phyloP scores from a whole-genome alignment of 1,140 invertebrate genomes.

The Aphelinus atriplicis region DNA sequence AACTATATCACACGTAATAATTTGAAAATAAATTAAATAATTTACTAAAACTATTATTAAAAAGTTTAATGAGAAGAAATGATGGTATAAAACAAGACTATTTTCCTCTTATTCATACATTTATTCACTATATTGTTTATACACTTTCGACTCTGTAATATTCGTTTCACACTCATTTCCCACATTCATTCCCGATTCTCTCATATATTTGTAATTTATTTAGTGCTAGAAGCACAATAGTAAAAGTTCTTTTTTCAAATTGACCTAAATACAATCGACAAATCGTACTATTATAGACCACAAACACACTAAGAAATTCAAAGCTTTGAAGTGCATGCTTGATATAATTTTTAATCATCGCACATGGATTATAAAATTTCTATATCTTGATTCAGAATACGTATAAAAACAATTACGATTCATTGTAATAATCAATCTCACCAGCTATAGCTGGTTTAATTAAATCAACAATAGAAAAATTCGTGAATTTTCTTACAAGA shows the following conservation, averaged over 20 bases:
- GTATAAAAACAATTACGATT: constrained; percentile 4
- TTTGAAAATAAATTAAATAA: no score
- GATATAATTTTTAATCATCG: background rate
- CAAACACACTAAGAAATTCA: background rate
- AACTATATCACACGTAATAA: no score
- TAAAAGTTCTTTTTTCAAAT: background rate
- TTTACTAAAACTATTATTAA: no score
- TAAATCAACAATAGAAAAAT: constrained; percentile 21
- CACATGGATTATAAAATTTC: background rate
- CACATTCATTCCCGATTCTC: no score
- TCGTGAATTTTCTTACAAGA: background rate
- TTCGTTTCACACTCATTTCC: no score
- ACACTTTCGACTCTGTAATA: no score
- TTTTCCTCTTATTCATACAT: no score
- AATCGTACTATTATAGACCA: background rate
- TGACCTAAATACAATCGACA: background rate
- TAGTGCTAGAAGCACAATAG: background rate
- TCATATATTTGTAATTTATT: background rate
- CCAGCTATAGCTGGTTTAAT: background rate
- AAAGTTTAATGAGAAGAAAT: no score
- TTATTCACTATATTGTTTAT: no score
- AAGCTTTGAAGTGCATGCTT: background rate
- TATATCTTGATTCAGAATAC: constrained; percentile 6
- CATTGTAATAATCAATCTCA: background rate
- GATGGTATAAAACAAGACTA: no score